Base-by-base conservation (phyloP, 2,113 vertebrate species). In the Pachypanchax playfairii region DNA sequence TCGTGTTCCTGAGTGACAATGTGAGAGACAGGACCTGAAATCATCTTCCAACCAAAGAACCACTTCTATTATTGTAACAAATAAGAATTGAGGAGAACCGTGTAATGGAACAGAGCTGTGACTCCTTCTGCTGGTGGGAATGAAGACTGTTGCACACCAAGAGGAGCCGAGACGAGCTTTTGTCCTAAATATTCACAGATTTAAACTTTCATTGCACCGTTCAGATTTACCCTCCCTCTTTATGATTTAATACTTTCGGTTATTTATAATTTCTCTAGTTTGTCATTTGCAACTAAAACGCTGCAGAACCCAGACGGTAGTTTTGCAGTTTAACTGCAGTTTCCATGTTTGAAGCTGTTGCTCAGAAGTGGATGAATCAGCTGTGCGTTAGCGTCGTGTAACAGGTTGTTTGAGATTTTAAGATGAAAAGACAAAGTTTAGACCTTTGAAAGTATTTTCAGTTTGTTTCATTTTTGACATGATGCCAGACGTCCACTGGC, bases 1-100 rank as follows among this genome's bases (percentile, higher is more conserved):
- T 98, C 29, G 86, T 99, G 81, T 99, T 99, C 88, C 90, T 99
- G 85, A 96, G 92, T 28, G 96, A 98, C 39, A 89, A 85, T 52
- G 0, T 71, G 0, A 92, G 86, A 77, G 96, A 98, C 9, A 92
- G 90, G 78, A 61, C 15, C 2, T 96, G 91, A 96, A 44, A 22
- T 25, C 9, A 1, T 46, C 42, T 41, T 48, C 41, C 47, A 11
- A 24, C 43, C 20, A 12, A 54, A 14, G 55, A n/a, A 29, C 51
- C 3, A 13, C 44, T 53, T 44, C 13, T 77, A 51, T 56, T 6
- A 64, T 65, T 25, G 1, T 28, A 49, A 3, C 21, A 15, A 46
- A 46, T 21, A 41, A 33, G 29, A 65, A 50, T 71, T 31, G 48
- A 38, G 46, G 9, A 56, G 33, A 44, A 33, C 21, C 14, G 47